A percentile compares a stretch with the other conserved stretches of the same genome.
phyloP scores from a whole-genome alignment of 2,888 invertebrate genomes.

The Loripinus fragilis region DNA sequence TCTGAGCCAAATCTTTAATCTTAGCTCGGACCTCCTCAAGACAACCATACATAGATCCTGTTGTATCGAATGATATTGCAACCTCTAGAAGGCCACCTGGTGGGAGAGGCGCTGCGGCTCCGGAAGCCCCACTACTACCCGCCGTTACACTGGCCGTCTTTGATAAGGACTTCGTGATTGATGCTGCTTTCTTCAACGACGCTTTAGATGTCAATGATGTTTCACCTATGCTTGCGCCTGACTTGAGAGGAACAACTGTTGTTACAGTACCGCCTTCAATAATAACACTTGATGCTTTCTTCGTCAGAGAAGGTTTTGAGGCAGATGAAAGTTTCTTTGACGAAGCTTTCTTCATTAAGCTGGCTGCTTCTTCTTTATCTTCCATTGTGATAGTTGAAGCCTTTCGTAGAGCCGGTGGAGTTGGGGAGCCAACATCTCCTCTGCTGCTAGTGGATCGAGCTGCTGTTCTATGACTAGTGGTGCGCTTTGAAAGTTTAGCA shows the following conservation, averaged over 20 bases:
- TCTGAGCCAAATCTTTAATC: slow-evolving; percentile 69
- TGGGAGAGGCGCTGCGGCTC: slow-evolving; percentile 35
- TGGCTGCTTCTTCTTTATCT: slow-evolving; percentile 22
- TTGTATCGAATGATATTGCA: slow-evolving; percentile 78
- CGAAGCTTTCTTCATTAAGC: neutral
- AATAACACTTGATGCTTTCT: slow-evolving; percentile 43
- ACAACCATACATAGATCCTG: slow-evolving; percentile 75
- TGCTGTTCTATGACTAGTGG: slow-evolving; percentile 54
- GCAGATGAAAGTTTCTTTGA: neutral
- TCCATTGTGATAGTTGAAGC: slow-evolving; percentile 52
- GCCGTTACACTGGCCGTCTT: slow-evolving; percentile 31
- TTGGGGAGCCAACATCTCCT: neutral
- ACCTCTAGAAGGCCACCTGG: slow-evolving; percentile 72
- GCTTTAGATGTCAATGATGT: slow-evolving; percentile 30
- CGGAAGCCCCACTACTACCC: neutral
- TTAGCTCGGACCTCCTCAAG: slow-evolving; percentile 68
- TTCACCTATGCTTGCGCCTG: slow-evolving; percentile 54
- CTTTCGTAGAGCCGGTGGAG: slow-evolving; percentile 41
- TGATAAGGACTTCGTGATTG: slow-evolving; percentile 25
- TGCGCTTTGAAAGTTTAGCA: slow-evolving; percentile 60
- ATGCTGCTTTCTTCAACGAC: neutral
- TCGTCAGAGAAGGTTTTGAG: slow-evolving; percentile 20
- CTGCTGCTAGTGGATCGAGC: neutral
- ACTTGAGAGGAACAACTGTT: slow-evolving; percentile 35
- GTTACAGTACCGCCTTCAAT: slow-evolving; percentile 45